Evolutionary conservation across 2,888 invertebrate species (phyloP), one percentile per base, ranked within the genome.

Genomic region (Harmothoe impar): DNA sequence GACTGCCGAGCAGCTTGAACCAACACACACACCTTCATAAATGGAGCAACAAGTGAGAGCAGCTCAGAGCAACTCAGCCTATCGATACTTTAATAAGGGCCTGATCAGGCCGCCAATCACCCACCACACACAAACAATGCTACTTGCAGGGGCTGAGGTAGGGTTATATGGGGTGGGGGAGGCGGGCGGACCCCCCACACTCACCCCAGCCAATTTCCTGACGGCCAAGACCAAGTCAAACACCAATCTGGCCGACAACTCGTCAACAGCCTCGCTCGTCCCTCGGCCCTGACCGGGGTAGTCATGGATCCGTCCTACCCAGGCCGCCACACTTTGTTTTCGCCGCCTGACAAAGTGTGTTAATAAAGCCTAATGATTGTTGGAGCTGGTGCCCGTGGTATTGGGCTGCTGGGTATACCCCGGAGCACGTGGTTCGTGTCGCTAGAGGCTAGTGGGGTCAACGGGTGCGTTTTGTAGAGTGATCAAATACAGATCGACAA

Each of bases 1-100:
- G n/a, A 81, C 10, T 43, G 1, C 35, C 35, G 81, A 33, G 33
- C 43, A 17, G 81, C 81, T 77, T 25, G 10, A 77, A 77, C 25
- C 77, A 77, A 77, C 81, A 81, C 81, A 81, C 20, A 81, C 81
- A 81, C 43, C 43, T 43, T 81, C 81, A 81, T 81, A 81, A 81
- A 81, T 81, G 35, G 81, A 81, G 81, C 81, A 81, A 81, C 81
- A 81, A 81, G 81, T 81, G 81, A 81, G 81, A 81, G 43, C 81
- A 17, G 5, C 81, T 81, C 81, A 23, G 5, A 81, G 12, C 5
- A 43, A 35, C 81, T 81, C 33, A 43, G 43, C 77, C 31, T 25
- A 77, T 25, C 77, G 31, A 43, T 81, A 81, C 23, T 35, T 81
- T 81, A 81, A 81, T 81, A 81, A 81, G 81, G 35, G 43, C 43